These are phyloP conservation scores for Melierax canorus DNA, from an alignment of 2,113 vertebrate genomes.

Conservation along the genomic window DNA sequence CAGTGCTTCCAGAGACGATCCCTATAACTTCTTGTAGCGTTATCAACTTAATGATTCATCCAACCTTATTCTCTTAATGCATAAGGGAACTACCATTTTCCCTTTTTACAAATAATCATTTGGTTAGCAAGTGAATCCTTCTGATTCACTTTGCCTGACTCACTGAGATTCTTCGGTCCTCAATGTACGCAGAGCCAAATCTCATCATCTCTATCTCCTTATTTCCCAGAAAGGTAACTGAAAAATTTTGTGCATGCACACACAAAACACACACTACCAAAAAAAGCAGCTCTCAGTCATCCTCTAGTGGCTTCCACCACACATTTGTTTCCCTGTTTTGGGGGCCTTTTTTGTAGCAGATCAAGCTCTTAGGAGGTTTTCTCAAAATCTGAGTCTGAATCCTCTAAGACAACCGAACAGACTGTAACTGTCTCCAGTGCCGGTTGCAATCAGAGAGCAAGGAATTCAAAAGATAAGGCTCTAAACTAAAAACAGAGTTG, in stretches of 20 bases:
- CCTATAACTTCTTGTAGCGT: background rate
- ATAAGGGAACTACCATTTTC: background rate
- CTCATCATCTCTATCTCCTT: background rate
- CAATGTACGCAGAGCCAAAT: background rate
- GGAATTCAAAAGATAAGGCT: background rate
- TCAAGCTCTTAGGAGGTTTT: background rate
- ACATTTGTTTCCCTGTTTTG: background rate
- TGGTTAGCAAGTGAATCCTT: background rate
- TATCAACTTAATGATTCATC: background rate
- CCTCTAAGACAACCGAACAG: background rate
- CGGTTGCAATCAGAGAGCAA: background rate
- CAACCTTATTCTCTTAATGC: background rate
- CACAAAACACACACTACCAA: background rate
- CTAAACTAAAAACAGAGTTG: background rate
- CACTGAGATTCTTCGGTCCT: background rate
- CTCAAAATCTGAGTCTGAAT: background rate
- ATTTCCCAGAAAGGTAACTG: background rate
- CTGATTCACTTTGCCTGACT: constrained; percentile 3
- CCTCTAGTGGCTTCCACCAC: background rate
- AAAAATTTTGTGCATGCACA: background rate
- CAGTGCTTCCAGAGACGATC: background rate
- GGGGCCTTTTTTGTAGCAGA: background rate
- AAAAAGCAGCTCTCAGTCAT: background rate
- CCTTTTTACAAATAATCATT: background rate
- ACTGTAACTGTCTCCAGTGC: background rate